Conservation (phyloP, 2,113 vertebrate genomes). For the pig (Sus scrofa) region DNA sequence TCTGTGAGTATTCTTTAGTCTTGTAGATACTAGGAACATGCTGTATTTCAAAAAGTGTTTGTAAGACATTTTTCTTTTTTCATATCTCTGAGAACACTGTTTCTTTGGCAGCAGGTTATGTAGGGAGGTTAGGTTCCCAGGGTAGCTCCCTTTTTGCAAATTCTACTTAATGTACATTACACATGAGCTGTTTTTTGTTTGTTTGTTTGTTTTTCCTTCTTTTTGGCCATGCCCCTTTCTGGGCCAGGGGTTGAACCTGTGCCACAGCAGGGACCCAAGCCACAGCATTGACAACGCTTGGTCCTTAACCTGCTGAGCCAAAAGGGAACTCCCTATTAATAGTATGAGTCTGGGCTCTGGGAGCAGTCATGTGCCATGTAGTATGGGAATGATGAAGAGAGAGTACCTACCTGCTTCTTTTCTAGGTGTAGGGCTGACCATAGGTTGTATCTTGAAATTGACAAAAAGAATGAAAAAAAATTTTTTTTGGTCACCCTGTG, state of each 20-base stretch:
- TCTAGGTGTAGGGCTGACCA: not conserved
- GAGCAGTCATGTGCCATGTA: not conserved
- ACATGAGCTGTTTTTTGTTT: slow-evolving; percentile 39
- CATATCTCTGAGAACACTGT: slow-evolving; percentile 52
- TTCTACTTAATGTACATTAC: slow-evolving; percentile 41
- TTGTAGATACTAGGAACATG: not conserved
- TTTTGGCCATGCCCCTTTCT: too few species aligned
- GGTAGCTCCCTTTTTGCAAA: slow-evolving; percentile 21
- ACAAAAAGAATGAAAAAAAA: too few species aligned
- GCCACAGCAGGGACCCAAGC: too few species aligned
- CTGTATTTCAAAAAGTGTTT: slow-evolving; percentile 51
- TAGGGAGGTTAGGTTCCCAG: slow-evolving; percentile 60
- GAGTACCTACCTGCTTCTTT: slow-evolving; percentile 27
- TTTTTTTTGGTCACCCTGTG: too few species aligned
- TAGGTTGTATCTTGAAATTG: slow-evolving; percentile 46
- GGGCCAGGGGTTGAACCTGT: too few species aligned
- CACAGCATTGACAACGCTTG: too few species aligned
- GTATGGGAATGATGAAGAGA: slow-evolving; percentile 47
- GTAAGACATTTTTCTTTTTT: slow-evolving; percentile 50
- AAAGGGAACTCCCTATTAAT: slow-evolving; percentile 19
- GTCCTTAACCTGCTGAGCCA: too few species aligned
- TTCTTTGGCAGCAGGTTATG: slow-evolving; percentile 62
- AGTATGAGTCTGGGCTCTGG: slow-evolving; percentile 46
- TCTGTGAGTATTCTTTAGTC: slow-evolving; percentile 44
- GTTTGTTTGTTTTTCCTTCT: not conserved